Evolutionary conservation across 2,888 invertebrate genomes (phyloP).

Genomic region (Phorcus lineatus): DNA sequence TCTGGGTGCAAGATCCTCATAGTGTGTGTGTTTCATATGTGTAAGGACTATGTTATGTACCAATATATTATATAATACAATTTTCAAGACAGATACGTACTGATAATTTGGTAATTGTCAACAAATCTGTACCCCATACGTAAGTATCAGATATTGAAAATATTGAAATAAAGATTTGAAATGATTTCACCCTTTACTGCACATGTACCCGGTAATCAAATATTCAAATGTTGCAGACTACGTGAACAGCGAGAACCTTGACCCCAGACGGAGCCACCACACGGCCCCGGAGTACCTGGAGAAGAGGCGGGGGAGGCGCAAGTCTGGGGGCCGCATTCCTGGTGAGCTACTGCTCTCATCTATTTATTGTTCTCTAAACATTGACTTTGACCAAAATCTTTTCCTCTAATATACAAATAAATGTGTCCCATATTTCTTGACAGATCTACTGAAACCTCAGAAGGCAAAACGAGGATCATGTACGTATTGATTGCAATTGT

Average conservation of each 20-base stretch:
- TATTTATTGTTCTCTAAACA: background rate
- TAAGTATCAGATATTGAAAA: too few relatives aligned
- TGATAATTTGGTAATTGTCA: too few relatives aligned
- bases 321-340: slow-evolving; percentile 61
- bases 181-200: too few relatives aligned
- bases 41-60: too few relatives aligned
- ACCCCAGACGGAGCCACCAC: slow-evolving; percentile 77
- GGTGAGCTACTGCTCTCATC: slow-evolving; percentile 40
- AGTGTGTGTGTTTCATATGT: too few relatives aligned
- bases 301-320: slow-evolving; percentile 78
- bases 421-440: slow-evolving; percentile 37
- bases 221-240: slow-evolving; percentile 43
- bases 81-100: too few relatives aligned
- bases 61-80: too few relatives aligned
- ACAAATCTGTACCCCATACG: too few relatives aligned
- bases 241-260: slow-evolving; percentile 63
- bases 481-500: background rate
- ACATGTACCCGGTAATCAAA: background rate
- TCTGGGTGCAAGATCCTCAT: too few relatives aligned
- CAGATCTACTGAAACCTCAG: slow-evolving; percentile 44
- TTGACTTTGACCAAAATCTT: background rate
- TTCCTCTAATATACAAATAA: background rate
- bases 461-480: slow-evolving; percentile 33
- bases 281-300: slow-evolving; percentile 94
- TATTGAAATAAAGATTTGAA: too few relatives aligned